A percentile compares a stretch with the other conserved stretches of the same genome.
phyloP scores from a whole-genome alignment of 2,888 invertebrate genomes.

The Pseudanteris insignis region DNA sequence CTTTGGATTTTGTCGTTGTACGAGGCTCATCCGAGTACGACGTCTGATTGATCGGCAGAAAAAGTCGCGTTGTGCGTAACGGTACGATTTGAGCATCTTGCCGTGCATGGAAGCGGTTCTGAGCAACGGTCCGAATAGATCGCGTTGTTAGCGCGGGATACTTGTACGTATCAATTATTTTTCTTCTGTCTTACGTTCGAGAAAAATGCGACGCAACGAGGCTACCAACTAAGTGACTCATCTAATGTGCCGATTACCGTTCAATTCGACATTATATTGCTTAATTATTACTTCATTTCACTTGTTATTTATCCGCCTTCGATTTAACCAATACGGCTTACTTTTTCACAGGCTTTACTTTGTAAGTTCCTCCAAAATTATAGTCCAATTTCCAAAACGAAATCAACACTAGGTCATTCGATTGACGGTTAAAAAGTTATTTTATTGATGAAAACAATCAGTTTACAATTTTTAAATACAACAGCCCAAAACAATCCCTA shows the following conservation, averaged over 20 bases:
- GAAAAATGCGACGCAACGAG: slow-evolving; percentile 44
- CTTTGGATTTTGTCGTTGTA: slow-evolving; percentile 34
- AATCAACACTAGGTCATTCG: no score
- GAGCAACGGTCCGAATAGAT: slow-evolving; percentile 58
- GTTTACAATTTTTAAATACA: no score
- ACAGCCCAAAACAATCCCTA: no score
- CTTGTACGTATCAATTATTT: slow-evolving; percentile 46
- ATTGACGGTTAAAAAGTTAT: no score
- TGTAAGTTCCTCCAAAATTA: no score
- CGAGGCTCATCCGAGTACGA: slow-evolving; percentile 40
- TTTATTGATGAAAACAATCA: no score
- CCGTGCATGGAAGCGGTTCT: slow-evolving; percentile 61
- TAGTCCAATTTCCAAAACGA: no score
- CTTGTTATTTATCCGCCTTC: slow-evolving; percentile 18
- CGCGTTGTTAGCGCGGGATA: slow-evolving; percentile 44
- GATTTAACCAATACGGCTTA: no score
- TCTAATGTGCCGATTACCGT: slow-evolving; percentile 43
- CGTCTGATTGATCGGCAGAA: slow-evolving; percentile 51
- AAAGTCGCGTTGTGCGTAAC: slow-evolving; percentile 53
- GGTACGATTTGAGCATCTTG: slow-evolving; percentile 61
- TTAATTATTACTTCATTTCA: slow-evolving; percentile 26
- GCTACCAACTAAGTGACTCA: slow-evolving; percentile 41
- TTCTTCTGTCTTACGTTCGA: slow-evolving; percentile 33
- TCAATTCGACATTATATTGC: slow-evolving; percentile 35
- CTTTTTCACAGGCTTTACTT: no score